Base-by-base conservation (phyloP, 2,888 invertebrate genomes). In the Drosophila gaucha region DNA sequence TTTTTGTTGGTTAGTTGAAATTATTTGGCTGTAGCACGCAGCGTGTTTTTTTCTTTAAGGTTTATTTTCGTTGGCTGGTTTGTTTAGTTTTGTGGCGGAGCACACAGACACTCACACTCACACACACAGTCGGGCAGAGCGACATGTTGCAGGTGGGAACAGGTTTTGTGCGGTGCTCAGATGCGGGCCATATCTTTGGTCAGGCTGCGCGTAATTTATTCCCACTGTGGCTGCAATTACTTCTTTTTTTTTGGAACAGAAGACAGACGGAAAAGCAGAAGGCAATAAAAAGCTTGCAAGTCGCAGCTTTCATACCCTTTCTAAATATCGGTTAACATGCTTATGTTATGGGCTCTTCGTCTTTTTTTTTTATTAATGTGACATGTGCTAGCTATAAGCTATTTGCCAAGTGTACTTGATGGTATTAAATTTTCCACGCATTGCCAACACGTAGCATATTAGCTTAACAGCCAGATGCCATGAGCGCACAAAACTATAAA, bases 31-130 rank as follows among this genome's bases (percentile, higher is more conserved):
- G 56, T 59, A 35, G 51, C 60, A 67, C 59, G 67, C 69, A 69
- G 72, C 55, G 51, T 6, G 39, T 63, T 24, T 24, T 54, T n/a
- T 31, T 16, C 44, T 67, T n/a, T 65, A 77, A 77, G 80, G 86
- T 86, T 88, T 86, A 88, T 83, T 85, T 86, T 88, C 75, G 84
- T 86, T 85, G 73, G 70, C 80, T 86, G 74, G 86, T 82, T 83
- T 84, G 86, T 88, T 88, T 86, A 83, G 84, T 85, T 85, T 83
- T 85, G 88, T 85, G 78, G 80, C 80, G 36, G 65, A 78, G 55
- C 70, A 62, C 54, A 76, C 56, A 79, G 52, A 69, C 43, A 47
- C 43, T 56, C 49, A 58, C 36, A 49, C 46, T 67, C 22, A 66
- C 31, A 62, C 24, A 55, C 39, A 46, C 39, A 57, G 22, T 43